These are phyloP conservation scores for Ciconia maguari DNA, from an alignment of 2,113 vertebrate species.

Conservation along the genomic window DNA sequence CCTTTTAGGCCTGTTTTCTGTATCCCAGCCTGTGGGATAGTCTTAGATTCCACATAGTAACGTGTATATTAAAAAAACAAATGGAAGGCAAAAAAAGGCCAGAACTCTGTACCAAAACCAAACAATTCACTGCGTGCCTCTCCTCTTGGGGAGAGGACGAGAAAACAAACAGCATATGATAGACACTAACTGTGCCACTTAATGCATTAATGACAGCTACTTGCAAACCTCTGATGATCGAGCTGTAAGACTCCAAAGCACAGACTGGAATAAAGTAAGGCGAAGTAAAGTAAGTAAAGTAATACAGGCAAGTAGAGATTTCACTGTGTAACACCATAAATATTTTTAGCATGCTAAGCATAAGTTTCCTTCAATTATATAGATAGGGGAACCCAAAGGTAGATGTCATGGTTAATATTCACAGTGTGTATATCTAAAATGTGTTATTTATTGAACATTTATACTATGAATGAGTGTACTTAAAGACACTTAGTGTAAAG, in stretches of 20 bases:
- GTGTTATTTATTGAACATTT: neutral
- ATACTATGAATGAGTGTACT: neutral
- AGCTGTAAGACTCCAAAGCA: neutral
- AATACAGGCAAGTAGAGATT: neutral
- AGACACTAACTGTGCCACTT: neutral
- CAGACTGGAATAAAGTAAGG: neutral
- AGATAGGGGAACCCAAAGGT: neutral
- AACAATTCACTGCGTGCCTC: neutral
- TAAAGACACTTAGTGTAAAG: constrained; percentile 35
- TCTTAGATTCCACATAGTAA: neutral
- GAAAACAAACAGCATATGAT: neutral
- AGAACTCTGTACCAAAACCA: neutral
- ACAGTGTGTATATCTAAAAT: neutral
- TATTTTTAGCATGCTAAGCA: neutral
- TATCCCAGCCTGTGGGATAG: neutral
- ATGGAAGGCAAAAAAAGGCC: neutral
- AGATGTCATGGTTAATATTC: neutral
- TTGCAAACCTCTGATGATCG: neutral
- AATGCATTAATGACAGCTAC: neutral
- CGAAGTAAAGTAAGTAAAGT: neutral
- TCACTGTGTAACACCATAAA: neutral
- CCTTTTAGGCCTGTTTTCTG: neutral
- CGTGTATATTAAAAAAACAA: neutral
- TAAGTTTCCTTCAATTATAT: neutral
- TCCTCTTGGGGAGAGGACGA: neutral